Evolutionary conservation across 2,797 vertebrate species (phyloP), one percentile per base, ranked within the genome.

Genomic region (Silurus aristotelis): DNA sequence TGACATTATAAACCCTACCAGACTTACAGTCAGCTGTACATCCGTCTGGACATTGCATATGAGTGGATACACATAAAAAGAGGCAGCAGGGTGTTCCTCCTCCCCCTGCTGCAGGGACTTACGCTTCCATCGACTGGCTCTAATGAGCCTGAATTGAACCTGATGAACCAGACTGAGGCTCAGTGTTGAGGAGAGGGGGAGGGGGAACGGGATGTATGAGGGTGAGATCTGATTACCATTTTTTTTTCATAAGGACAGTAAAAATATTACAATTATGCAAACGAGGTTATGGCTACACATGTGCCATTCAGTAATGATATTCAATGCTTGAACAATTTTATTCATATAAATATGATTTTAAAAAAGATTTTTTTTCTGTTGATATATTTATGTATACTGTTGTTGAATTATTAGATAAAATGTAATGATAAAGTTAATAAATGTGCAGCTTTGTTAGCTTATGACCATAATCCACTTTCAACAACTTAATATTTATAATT

Each of bases 61-160:
- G 75, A 79, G 38, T 31, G 52, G 48, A 80, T 22, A 72, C 20
- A 31, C 43, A 72, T 60, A 78, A 15, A 86, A 68, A 71, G 17
- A 38, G 46, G 61, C 70, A 58, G 83, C 79, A 82, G 75, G 67
- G n/a, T 38, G 9, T 63, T 80, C 60, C 79, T 72, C 67, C 84
- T 52, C 10, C 77, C 73, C 63, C 84, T 87, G 58, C 68, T 87
- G 85, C 84, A 88, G 77, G 70, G 66, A 63, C 73, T 58, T 72
- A 13, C 43, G 63, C 84, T 73, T 19, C 64, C 82, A 88, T 88
- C 80, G 86, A 87, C 87, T 83, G 84, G 58, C 83, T 85, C 87
- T 88, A 89, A 89, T 88, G 89, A 89, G 89, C 86, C 86, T 83
- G 87, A 87, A 88, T 87, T 38, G 70, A 87, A 87, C 86, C 71